Evolutionary conservation across 2,797 vertebrate species (phyloP).

Genomic region (Chrosomus eos): DNA sequence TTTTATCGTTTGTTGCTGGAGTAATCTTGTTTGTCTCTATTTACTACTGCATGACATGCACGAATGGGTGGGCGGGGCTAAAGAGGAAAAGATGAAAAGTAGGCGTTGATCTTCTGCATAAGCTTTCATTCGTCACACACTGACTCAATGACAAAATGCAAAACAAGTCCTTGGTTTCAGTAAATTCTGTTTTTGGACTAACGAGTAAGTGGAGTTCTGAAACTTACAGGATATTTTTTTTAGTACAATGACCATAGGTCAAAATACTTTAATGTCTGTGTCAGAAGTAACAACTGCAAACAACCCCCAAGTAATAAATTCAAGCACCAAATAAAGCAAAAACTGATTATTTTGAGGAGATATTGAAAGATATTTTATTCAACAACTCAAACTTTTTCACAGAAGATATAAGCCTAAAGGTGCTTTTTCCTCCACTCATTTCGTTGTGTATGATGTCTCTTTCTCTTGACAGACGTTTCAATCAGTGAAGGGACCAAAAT

Average conservation of each 20-base stretch:
- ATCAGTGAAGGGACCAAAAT: conserved; percentile 84
- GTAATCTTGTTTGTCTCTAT: too few relatives aligned
- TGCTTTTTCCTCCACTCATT: conserved; percentile 52
- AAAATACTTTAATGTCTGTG: background rate
- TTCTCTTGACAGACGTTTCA: conserved; percentile 57
- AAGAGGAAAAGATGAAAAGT: too few relatives aligned
- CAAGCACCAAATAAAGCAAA: conserved; percentile 31
- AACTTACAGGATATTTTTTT: background rate
- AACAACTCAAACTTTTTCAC: conserved; percentile 86
- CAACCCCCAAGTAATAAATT: background rate
- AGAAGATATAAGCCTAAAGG: conserved; percentile 72
- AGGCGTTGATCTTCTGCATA: background rate
- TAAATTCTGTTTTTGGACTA: background rate
- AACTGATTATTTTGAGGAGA: conserved; percentile 50
- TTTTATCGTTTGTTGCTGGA: too few relatives aligned
- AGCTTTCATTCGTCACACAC: background rate
- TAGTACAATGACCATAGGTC: background rate
- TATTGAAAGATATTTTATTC: conserved; percentile 77
- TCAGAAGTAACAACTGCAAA: background rate
- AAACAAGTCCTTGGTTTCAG: background rate
- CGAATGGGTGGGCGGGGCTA: too few relatives aligned
- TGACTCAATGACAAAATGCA: background rate
- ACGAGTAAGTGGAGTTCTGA: background rate
- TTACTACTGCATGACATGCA: too few relatives aligned
- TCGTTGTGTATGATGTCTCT: conserved; percentile 21